These are phyloP conservation scores for Epiblema foenella DNA, from an alignment of 2,888 invertebrate species.

Conservation along the genomic window DNA sequence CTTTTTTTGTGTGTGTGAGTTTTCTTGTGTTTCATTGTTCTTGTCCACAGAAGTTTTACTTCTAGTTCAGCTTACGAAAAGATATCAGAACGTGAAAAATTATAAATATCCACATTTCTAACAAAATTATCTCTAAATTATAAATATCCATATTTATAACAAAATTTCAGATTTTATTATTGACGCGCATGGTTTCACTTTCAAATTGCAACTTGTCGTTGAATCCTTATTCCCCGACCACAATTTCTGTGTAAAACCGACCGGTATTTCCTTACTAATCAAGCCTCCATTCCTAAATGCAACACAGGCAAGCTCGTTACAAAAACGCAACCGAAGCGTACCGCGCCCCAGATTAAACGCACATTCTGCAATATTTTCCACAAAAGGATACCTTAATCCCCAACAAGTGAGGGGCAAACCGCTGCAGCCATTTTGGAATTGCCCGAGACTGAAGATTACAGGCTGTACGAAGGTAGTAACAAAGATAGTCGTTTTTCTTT, in stretches of 20 bases:
- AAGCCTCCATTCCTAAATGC: constrained; percentile 25
- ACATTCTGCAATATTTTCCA: constrained; percentile 82
- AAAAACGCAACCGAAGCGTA: constrained; percentile 74
- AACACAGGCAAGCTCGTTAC: constrained; percentile 55
- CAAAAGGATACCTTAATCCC: constrained; percentile 84
- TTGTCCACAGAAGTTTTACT: no score
- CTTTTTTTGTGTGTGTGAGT: no score
- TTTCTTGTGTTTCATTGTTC: no score
- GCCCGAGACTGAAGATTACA: constrained; percentile 7
- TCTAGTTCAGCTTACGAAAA: no score
- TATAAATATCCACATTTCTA: not conserved
- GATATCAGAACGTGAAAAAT: no score
- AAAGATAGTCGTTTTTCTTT: not conserved
- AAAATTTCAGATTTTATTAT: no score
- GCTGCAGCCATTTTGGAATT: constrained; percentile 67
- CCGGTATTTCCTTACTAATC: constrained; percentile 23
- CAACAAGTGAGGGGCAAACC: constrained; percentile 78
- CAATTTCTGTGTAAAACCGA: constrained; percentile 7
- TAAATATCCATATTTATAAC: not conserved
- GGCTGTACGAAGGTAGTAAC: not conserved
- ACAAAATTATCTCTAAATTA: not conserved
- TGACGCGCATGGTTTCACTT: no score
- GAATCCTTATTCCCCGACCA: not conserved
- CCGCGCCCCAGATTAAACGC: constrained; percentile 77
- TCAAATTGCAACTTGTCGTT: not conserved